These are phyloP conservation scores for Apomyelois bistriatella DNA, from an alignment of 2,888 invertebrate genomes.

Conservation along the genomic window DNA sequence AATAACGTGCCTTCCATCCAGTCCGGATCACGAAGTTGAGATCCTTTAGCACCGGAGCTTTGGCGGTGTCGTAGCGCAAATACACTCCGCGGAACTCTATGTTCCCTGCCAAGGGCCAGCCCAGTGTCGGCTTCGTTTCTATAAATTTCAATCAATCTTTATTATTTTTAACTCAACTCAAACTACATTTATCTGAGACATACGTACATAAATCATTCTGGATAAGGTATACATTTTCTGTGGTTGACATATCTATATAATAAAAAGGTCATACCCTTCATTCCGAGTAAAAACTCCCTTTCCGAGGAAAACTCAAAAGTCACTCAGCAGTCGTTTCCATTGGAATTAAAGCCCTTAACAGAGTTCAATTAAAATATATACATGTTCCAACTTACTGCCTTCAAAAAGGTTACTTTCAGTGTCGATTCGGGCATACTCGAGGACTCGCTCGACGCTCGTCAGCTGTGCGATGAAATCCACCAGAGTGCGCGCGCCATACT, in stretches of 20 bases:
- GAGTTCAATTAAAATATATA: too few species aligned
- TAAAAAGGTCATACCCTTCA: too few species aligned
- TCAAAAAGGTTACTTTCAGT: conserved; percentile 78
- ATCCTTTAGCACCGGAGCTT: conserved; percentile 81
- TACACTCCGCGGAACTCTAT: conserved; percentile 80
- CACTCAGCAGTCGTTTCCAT: too few species aligned
- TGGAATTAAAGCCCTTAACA: too few species aligned
- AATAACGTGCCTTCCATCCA: conserved; percentile 61
- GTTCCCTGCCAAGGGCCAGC: conserved; percentile 82
- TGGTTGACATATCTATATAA: too few species aligned
- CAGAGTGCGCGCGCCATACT: conserved; percentile 91
- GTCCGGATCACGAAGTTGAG: conserved; percentile 58
- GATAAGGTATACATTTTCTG: too few species aligned
- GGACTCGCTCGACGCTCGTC: conserved; percentile 90
- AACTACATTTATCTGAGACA: too few species aligned
- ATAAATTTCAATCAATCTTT: conserved; percentile 19
- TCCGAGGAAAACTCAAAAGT: too few species aligned
- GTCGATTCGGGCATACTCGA: conserved; percentile 88
- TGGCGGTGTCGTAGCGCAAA: conserved; percentile 82
- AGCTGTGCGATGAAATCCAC: conserved; percentile 89
- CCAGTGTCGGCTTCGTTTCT: conserved; percentile 73
- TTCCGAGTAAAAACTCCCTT: too few species aligned
- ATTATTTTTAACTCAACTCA: too few species aligned
- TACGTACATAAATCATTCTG: too few species aligned
- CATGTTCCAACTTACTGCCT: conserved; percentile 60